Evolutionary conservation across 2,888 invertebrate genomes (phyloP).

Genomic region (Drosophila nr. perissopoda): DNA sequence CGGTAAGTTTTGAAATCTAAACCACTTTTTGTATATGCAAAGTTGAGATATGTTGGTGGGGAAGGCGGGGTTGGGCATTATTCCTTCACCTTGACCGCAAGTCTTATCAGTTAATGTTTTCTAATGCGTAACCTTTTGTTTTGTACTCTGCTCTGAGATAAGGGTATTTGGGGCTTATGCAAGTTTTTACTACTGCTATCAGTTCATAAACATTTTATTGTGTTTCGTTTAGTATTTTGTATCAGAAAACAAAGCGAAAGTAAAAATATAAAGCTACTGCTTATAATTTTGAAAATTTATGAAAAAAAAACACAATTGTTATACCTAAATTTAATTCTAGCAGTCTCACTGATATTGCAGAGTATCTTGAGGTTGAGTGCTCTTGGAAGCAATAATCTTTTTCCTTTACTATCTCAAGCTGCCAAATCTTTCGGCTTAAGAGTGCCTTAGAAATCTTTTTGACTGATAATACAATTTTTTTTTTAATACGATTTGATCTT

Average conservation of each 20-base stretch:
- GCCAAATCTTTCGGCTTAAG: constrained; percentile 13
- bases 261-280: background rate
- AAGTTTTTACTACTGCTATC: background rate
- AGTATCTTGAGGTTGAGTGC: background rate
- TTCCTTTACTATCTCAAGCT: background rate
- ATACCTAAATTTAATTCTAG: background rate
- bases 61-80: background rate
- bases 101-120: background rate
- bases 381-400: background rate
- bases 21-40: no score
- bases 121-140: background rate
- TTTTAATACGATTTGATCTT: background rate
- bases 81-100: background rate
- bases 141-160: background rate
- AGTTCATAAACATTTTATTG: background rate
- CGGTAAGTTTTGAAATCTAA: constrained; percentile 68
- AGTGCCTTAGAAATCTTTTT: background rate
- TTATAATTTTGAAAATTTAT: background rate
- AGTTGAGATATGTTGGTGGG: background rate
- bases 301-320: background rate
- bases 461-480: background rate
- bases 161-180: background rate
- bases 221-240: background rate
- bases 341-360: background rate
- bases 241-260: background rate